Conservation (phyloP, 1,140 invertebrate genomes). For the Calephelis virginiensis region DNA sequence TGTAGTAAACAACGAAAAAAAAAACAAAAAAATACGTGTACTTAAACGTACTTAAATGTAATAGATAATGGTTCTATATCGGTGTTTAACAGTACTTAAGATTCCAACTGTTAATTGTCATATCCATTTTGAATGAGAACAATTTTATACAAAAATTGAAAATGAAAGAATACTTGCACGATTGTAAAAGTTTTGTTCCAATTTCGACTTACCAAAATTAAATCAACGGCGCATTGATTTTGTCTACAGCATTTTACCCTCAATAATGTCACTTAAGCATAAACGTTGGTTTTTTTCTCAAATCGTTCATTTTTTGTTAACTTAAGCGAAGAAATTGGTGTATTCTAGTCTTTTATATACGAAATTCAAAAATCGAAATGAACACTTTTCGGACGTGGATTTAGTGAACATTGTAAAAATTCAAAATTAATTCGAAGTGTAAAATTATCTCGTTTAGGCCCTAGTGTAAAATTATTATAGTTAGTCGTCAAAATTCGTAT, state of each 20-base stretch:
- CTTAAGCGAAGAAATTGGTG: slow-evolving; percentile 48
- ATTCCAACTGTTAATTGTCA: slow-evolving; percentile 41
- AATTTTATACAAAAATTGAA: slow-evolving; percentile 25
- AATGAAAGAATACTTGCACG: slow-evolving; percentile 20
- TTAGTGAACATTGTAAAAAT: slow-evolving; percentile 38
- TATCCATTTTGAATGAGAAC: slow-evolving; percentile 58
- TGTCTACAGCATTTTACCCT: slow-evolving; percentile 54
- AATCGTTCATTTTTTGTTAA: slow-evolving; percentile 11
- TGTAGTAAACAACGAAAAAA: slow-evolving; percentile 74
- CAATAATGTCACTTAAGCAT: slow-evolving; percentile 65
- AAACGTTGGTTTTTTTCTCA: slow-evolving; percentile 47
- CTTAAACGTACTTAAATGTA: slow-evolving; percentile 64
- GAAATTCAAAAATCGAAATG: slow-evolving; percentile 37
- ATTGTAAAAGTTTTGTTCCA: background rate
- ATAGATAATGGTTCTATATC: slow-evolving; percentile 66
- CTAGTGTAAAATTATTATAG: slow-evolving; percentile 52
- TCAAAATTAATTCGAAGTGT: slow-evolving; percentile 57
- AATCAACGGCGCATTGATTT: slow-evolving; percentile 59
- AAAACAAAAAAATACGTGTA: slow-evolving; percentile 68
- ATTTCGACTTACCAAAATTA: slow-evolving; percentile 24
- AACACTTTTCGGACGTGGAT: slow-evolving; percentile 27
- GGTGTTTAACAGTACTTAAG: slow-evolving; percentile 52
- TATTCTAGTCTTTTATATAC: slow-evolving; percentile 62
- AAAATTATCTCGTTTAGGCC: slow-evolving; percentile 61
- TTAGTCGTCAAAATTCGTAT: slow-evolving; percentile 63